Evolutionary conservation across 1,140 invertebrate species (phyloP), one percentile per base, ranked within the genome.

Genomic region (Danaus melanippus): DNA sequence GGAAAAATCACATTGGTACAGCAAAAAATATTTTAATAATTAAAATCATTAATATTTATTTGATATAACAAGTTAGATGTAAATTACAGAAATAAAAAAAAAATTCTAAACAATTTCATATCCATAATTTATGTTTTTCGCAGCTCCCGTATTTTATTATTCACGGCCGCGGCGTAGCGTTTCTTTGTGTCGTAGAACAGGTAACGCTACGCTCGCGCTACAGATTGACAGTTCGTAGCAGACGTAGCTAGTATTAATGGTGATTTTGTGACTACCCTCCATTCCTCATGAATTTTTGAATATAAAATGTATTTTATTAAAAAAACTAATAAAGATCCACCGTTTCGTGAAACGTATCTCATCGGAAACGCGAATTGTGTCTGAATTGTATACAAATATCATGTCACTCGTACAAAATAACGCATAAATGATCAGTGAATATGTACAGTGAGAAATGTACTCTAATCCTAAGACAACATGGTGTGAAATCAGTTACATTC

Each of bases 101-200:
- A 54, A 50, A 42, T 48, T 49, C 17, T 42, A 15, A 15, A 41
- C 10, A 11, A 46, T 60, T 44, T 32, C 67, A 52, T 42, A 59
- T 71, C 66, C 46, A 67, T 49, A 58, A 60, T 50, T 12, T n/a
- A 56, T 43, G 46, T 9, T 42, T 21, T 55, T 58, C 44, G 41
- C 48, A 53, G 42, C 50, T 57, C 55, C 41, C 9, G 41, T 46
- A 46, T 61, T 60, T 59, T 48, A 41, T 55, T 65, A 64, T 69
- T 69, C 60, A 64, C 53, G 44, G 46, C 48, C 60, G 62, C 53
- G 44, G 46, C 48, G 42, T 46, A 53, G 66, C 59, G 60, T 65
- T 67, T 69, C 76, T 79, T 79, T 79, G 74, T 76, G 66, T 64
- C 62, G 68, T 69, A 62, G 62, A 72, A 70, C 73, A 69, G 69